A percentile compares a stretch with the other conserved stretches of the same genome.
Conservation (phyloP, 2,888 invertebrate species). For the Mesorhabditis spiculigera region DNA sequence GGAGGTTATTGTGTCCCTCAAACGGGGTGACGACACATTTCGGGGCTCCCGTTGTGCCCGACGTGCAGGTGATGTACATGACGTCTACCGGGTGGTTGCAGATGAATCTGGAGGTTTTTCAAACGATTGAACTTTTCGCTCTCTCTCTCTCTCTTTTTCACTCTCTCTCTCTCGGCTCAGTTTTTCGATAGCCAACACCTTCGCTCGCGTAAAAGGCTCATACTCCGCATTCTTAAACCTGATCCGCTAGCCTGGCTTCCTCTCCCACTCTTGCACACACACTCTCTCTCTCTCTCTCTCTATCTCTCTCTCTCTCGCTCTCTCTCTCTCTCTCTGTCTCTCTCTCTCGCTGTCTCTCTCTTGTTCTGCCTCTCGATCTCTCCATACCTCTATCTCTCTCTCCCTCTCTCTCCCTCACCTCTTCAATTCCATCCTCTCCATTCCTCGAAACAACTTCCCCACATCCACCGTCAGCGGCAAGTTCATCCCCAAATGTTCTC, state of each 20-base stretch:
- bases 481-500: background rate
- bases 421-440: too few relatives aligned
- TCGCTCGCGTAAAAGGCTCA: too few relatives aligned
- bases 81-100: constrained; percentile 16
- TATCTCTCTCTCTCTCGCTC: background rate
- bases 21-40: constrained; percentile 41
- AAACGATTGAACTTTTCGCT: background rate
- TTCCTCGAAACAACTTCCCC: background rate
- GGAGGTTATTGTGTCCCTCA: constrained; percentile 39
- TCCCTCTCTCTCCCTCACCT: too few relatives aligned
- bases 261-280: too few relatives aligned
- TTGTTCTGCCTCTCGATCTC: too few relatives aligned
- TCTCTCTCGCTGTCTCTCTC: too few relatives aligned
- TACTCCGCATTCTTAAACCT: too few relatives aligned
- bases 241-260: too few relatives aligned
- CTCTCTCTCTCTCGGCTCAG: too few relatives aligned
- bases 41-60: constrained; percentile 49
- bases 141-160: background rate
- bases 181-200: too few relatives aligned
- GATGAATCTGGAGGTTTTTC: background rate
- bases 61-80: constrained; percentile 45
- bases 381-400: too few relatives aligned
- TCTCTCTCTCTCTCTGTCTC: background rate
- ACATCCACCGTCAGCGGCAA: background rate
- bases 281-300: background rate